Base-by-base conservation (phyloP, 64 coral and sea anemone species). In the Actinia tenebrosa region DNA sequence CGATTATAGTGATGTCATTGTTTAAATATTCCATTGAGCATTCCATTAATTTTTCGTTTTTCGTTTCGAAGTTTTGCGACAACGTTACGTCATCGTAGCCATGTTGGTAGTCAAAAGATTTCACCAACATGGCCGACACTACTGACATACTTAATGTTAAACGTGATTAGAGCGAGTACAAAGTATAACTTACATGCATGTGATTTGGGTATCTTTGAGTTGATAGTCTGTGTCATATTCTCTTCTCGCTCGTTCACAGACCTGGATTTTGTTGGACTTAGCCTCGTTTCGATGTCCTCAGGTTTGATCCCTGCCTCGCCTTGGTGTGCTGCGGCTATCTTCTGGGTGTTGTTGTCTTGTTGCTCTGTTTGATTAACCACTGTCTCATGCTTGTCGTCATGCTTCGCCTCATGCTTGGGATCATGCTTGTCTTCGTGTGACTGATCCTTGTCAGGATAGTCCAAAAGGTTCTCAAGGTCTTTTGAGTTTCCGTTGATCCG, bases 271-370 rank as follows among this genome's bases (percentile, higher is more conserved):
- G 80, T 83, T 44, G 80, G 78, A 45, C 84, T 87, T 30, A 92
- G 91, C 43, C 60, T 92, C 53, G 50, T 84, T 26, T 86, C 68
- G 26, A 80, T 44, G 64, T 92, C 91, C 52, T 80, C 84, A 2
- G 88, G 79, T 84, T 77, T 95, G 23, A 92, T 87, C 20, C 16
- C 80, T 7, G 80, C 19, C 46, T 55, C 80, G 46, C 53, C 80
- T 22, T 83, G 80, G 26, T 58, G 80, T 1, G 10, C 46, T 66
- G 89, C 30, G 30, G 30, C 55, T 50, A 27, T n/a, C 46, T 86
- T 80, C 45, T 91, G 54, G 44, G 56, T 78, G 1, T 22, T 16
- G 64, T 9, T 27, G 71, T 83, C 8, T 60, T 84, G n/a, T 27
- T 50, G 30, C 44, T 71, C 77, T 20, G 53, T 79, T 50, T 60